phyloP scores from a whole-genome alignment of 1,140 invertebrate species.

The Brachionus koreanus region DNA sequence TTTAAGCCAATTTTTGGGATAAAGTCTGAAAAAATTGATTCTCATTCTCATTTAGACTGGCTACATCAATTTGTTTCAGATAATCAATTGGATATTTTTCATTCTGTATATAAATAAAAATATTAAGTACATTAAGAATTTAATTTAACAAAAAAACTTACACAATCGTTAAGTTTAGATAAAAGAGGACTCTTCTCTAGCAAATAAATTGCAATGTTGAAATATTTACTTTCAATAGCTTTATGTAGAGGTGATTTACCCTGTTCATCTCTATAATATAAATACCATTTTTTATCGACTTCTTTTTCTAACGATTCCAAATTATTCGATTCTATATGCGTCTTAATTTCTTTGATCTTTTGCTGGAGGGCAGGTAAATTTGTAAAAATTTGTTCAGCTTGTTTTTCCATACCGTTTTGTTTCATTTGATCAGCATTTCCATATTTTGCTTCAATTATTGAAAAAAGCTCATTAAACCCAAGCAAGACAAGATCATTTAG shows the following conservation, averaged over 20 bases:
- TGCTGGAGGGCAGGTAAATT: not conserved
- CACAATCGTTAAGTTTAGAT: constrained; percentile 33
- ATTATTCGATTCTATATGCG: not conserved
- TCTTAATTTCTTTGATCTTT: constrained; percentile 28
- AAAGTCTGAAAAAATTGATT: not conserved
- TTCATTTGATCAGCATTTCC: constrained; percentile 19
- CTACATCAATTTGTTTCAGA: not conserved
- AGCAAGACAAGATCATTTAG: constrained; percentile 1
- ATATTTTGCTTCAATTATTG: not conserved
- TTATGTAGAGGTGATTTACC: constrained; percentile 12
- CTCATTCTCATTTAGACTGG: not conserved
- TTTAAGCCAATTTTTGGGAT: constrained; percentile 17
- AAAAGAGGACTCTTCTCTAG: constrained; percentile 23
- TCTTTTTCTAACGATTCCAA: not conserved
- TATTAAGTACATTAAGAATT: not conserved
- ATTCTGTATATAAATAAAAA: constrained; percentile 1
- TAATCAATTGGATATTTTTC: constrained; percentile 32
- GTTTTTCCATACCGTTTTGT: constrained; percentile 19
- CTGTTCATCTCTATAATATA: not conserved
- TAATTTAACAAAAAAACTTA: constrained; percentile 18
- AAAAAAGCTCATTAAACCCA: not conserved
- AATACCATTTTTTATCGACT: constrained; percentile 14
- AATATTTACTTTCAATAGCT: constrained; percentile 34
- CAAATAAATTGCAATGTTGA: not conserved
- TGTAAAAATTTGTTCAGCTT: constrained; percentile 37